A percentile compares a stretch with the other conserved stretches of the same genome.
Conservation (phyloP, 2,888 invertebrate species). For the Ichneumon xanthorius region DNA sequence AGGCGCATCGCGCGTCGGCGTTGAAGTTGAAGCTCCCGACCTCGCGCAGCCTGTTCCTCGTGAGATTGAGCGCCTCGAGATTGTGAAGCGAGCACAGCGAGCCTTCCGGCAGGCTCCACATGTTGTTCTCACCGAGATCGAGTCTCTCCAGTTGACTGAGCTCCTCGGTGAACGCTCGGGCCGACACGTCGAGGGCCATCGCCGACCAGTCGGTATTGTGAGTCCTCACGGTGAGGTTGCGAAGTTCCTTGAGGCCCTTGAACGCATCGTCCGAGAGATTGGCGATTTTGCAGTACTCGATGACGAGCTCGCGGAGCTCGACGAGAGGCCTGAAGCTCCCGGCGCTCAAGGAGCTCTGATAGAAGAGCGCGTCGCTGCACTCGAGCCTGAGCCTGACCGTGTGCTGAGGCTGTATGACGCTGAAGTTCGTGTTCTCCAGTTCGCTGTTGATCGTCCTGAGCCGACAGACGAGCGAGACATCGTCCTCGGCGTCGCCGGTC, state of each 20-base stretch:
- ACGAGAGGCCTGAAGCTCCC: constrained; percentile 92
- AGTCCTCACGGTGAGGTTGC: constrained; percentile 92
- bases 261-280: constrained; percentile 94
- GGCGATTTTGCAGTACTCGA: constrained; percentile 94
- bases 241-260: constrained; percentile 91
- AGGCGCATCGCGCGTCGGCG: constrained; percentile 89
- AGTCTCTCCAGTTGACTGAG: constrained; percentile 90
- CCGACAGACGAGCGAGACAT: constrained; percentile 91
- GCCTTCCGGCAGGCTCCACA: constrained; percentile 92
- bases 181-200: constrained; percentile 91
- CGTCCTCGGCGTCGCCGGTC: constrained; percentile 88
- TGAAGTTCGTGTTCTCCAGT: constrained; percentile 93
- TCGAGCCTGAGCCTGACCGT: constrained; percentile 91
- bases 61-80: constrained; percentile 91
- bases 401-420: constrained; percentile 93
- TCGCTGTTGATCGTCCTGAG: constrained; percentile 93
- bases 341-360: constrained; percentile 91
- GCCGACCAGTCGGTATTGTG: constrained; percentile 94
- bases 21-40: constrained; percentile 91
- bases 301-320: constrained; percentile 91
- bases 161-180: constrained; percentile 91
- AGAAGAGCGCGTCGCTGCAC: constrained; percentile 93
- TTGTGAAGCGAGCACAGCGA: constrained; percentile 91
- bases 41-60: constrained; percentile 92
- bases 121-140: constrained; percentile 92